phyloP scores from a whole-genome alignment of 2,888 invertebrate species.

The Melieria crassipennis region DNA sequence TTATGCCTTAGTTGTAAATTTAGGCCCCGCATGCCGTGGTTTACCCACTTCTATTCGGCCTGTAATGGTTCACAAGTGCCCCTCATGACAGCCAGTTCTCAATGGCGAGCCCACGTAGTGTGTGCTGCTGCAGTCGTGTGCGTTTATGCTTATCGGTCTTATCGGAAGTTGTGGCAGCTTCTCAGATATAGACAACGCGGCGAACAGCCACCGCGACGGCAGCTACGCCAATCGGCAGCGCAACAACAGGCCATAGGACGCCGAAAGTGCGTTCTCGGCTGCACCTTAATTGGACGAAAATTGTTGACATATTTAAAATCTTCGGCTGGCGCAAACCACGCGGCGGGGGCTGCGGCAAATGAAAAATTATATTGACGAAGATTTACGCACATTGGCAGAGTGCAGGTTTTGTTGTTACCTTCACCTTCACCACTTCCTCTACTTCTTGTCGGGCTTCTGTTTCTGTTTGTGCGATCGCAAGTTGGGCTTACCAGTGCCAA shows the following conservation, averaged over 20 bases:
- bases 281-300: conserved; percentile 66
- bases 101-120: too few species aligned
- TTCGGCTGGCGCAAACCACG: conserved; percentile 44
- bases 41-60: too few species aligned
- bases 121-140: too few species aligned
- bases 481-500: not conserved
- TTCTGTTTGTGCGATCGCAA: not conserved
- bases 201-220: too few species aligned
- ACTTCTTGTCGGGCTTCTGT: not conserved
- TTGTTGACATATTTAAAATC: conserved; percentile 64
- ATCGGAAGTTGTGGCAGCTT: too few species aligned
- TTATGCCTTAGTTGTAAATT: too few species aligned
- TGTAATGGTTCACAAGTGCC: too few species aligned
- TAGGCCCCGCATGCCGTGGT: too few species aligned
- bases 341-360: conserved; percentile 6
- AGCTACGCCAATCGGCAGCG: too few species aligned
- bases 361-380: conserved; percentile 23
- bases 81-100: too few species aligned
- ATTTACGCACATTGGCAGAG: conserved; percentile 17
- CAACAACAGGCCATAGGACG: not conserved
- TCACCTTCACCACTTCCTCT: not conserved
- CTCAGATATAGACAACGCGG: too few species aligned
- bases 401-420: not conserved
- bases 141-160: too few species aligned
- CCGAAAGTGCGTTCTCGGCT: conserved; percentile 19